Percentiles rank a stretch among this genome's conserved stretches.
Evolutionary conservation across 35 echinoderm and acorn worm species (phyloP).

Genomic region (Heliocidaris erythrogramma): DNA sequence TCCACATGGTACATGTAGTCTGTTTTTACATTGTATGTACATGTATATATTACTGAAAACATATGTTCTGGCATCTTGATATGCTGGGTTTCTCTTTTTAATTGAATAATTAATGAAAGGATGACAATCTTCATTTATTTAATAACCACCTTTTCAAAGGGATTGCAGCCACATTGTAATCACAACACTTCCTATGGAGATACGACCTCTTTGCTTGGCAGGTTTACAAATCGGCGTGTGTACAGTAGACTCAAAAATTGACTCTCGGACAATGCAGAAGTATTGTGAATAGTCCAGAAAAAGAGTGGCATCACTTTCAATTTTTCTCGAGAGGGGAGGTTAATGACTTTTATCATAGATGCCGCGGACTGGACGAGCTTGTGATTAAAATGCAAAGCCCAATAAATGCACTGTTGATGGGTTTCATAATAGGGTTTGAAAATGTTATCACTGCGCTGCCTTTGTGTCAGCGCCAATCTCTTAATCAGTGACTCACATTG

Average conservation of each 20-base stretch:
- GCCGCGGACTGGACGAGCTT: neutral
- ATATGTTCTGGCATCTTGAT: too few relatives aligned
- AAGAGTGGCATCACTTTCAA: neutral
- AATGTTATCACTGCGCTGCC: neutral
- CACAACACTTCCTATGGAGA: neutral
- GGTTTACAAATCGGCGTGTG: neutral
- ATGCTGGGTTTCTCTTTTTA: too few relatives aligned
- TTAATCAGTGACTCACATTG: conserved; percentile 11
- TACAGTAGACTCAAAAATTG: neutral
- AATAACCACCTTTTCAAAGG: neutral
- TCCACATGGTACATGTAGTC: neutral
- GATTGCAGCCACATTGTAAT: neutral
- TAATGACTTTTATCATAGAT: neutral
- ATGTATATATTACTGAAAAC: neutral
- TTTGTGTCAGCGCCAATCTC: neutral
- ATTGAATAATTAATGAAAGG: neutral
- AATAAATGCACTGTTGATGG: neutral
- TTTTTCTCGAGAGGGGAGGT: neutral
- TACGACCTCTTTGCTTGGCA: neutral
- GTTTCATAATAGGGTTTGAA: conserved; percentile 11
- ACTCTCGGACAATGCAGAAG: neutral
- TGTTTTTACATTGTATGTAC: neutral
- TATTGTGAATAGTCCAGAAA: neutral
- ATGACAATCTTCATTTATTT: neutral
- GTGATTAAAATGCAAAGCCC: neutral